A percentile compares a stretch with the other conserved stretches of the same genome.
These are phyloP conservation scores for Pseudochirops cupreus DNA, from an alignment of 2,797 vertebrate species.

Conservation along the genomic window DNA sequence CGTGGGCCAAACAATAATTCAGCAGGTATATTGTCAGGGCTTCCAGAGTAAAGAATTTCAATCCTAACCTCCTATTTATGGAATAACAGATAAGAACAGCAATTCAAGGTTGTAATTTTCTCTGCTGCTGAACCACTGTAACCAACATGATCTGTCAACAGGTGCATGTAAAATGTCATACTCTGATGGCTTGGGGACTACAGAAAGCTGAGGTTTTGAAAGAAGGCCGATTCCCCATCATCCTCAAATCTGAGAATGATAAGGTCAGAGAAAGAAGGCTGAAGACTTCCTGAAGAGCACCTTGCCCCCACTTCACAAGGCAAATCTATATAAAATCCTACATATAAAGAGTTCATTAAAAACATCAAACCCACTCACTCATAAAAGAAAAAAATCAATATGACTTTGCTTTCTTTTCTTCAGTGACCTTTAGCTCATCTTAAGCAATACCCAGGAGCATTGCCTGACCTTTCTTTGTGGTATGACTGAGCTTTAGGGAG, in stretches of 20 bases:
- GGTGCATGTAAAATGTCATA: rapidly evolving
- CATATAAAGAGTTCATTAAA: background rate
- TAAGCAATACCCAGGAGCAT: background rate
- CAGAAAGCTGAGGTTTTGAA: background rate
- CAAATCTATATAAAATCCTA: background rate
- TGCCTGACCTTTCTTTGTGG: background rate
- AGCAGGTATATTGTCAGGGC: background rate
- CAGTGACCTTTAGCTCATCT: background rate
- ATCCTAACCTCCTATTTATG: background rate
- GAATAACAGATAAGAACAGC: background rate
- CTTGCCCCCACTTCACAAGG: background rate
- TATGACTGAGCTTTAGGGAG: background rate
- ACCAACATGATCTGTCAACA: rapidly evolving
- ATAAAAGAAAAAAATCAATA: too few species aligned
- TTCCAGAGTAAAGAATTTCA: background rate
- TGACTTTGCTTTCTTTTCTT: background rate
- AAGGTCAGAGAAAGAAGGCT: rapidly evolving
- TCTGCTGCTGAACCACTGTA: background rate
- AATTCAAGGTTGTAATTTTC: background rate
- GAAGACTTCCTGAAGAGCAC: too few species aligned
- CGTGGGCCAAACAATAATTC: background rate
- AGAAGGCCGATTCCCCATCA: background rate
- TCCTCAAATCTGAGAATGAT: background rate
- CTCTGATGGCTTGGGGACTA: background rate
- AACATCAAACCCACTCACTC: rapidly evolving